Evolutionary conservation across 2,888 invertebrate genomes (phyloP).

Genomic region (Coecobrya sp.): DNA sequence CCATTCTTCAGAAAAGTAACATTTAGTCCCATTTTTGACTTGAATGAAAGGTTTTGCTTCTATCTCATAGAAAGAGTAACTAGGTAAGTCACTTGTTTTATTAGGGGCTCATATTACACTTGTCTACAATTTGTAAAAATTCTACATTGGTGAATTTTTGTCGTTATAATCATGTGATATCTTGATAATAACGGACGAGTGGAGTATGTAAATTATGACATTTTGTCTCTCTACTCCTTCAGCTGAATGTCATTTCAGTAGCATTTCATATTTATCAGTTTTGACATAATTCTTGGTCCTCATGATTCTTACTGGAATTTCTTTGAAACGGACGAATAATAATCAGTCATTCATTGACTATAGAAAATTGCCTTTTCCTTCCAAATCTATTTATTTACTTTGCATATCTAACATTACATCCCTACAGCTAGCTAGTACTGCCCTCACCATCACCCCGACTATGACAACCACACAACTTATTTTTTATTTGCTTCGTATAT

Average conservation of each 20-base stretch:
- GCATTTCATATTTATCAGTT: slow-evolving; percentile 16
- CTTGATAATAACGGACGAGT: neutral
- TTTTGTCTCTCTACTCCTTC: neutral
- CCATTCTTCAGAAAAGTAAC: too few relatives aligned
- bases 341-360: slow-evolving; percentile 40
- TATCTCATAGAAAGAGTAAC: too few relatives aligned
- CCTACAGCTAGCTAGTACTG: neutral
- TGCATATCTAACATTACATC: neutral
- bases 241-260: neutral
- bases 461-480: neutral
- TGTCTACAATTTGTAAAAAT: too few relatives aligned
- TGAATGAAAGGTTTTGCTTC: too few relatives aligned
- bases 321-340: neutral
- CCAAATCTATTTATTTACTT: neutral
- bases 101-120: too few relatives aligned
- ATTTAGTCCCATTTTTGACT: too few relatives aligned
- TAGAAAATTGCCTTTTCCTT: neutral
- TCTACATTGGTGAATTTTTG: too few relatives aligned
- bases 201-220: slow-evolving; percentile 8
- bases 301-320: neutral
- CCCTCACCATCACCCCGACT: too few relatives aligned
- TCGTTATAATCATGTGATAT: too few relatives aligned
- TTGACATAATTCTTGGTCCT: neutral
- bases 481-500: neutral
- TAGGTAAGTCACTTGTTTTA: too few relatives aligned